These are phyloP conservation scores for Micropterix aruncella DNA, from an alignment of 2,888 invertebrate species.

Conservation along the genomic window DNA sequence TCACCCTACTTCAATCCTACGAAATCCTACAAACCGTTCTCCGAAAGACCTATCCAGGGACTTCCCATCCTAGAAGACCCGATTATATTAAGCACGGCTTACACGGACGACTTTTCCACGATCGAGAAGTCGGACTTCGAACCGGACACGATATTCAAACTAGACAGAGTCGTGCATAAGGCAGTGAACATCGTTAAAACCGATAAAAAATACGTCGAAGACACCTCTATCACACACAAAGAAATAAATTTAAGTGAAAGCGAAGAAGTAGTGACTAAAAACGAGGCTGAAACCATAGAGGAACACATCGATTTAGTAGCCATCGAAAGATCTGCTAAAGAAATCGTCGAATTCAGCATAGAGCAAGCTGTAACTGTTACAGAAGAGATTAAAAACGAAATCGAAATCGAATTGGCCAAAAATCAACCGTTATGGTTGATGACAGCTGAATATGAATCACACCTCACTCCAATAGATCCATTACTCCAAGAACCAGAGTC, in stretches of 20 bases:
- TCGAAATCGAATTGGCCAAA: constrained; percentile 15
- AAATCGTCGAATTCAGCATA: constrained; percentile 25
- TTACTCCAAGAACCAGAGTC: no score
- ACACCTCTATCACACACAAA: constrained; percentile 8
- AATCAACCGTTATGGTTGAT: background rate
- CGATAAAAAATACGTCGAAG: constrained; percentile 9
- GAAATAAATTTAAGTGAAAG: constrained; percentile 13
- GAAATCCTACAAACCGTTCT: constrained; percentile 26
- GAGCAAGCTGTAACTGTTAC: constrained; percentile 24
- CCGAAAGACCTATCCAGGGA: constrained; percentile 22
- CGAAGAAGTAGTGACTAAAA: constrained; percentile 13
- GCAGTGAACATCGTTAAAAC: constrained; percentile 5
- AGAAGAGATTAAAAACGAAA: constrained; percentile 24
- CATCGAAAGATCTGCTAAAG: constrained; percentile 24
- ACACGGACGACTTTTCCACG: constrained; percentile 21
- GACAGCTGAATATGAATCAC: background rate
- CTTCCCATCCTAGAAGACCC: constrained; percentile 27
- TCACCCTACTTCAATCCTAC: constrained; percentile 20
- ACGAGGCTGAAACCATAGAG: no score
- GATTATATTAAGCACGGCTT: constrained; percentile 25
- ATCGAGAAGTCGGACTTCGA: constrained; percentile 7
- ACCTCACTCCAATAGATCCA: no score
- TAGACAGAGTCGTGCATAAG: constrained; percentile 8
- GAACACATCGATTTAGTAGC: constrained; percentile 20
- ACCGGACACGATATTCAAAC: constrained; percentile 1